phyloP scores from a whole-genome alignment of 2,888 invertebrate genomes.

The Cephus rjabovi region DNA sequence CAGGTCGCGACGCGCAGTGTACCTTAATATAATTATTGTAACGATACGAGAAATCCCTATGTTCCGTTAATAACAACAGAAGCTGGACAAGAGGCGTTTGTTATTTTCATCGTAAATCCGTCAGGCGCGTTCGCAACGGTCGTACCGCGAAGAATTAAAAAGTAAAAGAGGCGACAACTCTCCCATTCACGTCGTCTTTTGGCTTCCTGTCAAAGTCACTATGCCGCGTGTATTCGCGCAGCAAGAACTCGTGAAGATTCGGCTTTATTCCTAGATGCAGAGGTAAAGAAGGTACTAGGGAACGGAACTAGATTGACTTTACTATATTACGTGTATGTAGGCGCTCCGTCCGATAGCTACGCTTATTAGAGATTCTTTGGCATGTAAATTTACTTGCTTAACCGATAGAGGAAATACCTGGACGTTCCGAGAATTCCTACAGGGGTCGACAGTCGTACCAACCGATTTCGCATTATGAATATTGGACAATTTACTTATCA shows the following conservation, averaged over 20 bases:
- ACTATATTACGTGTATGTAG: neutral
- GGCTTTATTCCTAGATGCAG: neutral
- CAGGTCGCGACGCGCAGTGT: neutral
- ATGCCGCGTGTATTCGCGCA: neutral
- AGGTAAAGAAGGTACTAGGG: neutral
- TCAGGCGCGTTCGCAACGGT: neutral
- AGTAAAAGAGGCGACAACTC: neutral
- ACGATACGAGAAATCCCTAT: neutral
- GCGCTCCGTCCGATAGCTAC: too few species aligned
- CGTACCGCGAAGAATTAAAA: neutral
- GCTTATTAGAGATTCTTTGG: neutral
- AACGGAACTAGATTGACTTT: neutral
- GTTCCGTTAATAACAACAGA: neutral
- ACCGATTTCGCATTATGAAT: neutral
- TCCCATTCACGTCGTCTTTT: neutral
- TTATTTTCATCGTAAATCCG: neutral
- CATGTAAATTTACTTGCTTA: neutral
- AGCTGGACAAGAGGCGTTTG: neutral
- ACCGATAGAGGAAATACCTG: neutral
- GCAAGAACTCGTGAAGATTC: neutral
- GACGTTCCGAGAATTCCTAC: neutral
- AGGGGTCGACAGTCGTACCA: neutral
- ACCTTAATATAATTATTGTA: neutral
- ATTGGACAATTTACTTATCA: neutral
- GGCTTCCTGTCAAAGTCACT: neutral